Conservation (phyloP, 2,888 invertebrate genomes). For the Acronicta leporina region DNA sequence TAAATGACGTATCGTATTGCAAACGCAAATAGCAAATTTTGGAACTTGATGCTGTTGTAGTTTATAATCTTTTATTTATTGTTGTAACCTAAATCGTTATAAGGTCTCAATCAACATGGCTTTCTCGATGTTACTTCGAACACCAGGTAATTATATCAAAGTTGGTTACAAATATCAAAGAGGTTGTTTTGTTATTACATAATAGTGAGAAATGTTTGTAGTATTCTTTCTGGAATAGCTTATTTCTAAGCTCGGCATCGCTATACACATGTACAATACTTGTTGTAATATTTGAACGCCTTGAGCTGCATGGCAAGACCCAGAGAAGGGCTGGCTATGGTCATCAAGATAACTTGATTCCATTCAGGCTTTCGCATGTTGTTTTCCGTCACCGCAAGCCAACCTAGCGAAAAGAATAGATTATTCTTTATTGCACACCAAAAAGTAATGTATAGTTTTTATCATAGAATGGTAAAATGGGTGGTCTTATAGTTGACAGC, state of each 20-base stretch:
- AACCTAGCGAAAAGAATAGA: too few relatives aligned
- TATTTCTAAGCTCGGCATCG: background rate
- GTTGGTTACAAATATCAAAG: too few relatives aligned
- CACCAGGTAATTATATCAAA: slow-evolving; percentile 73
- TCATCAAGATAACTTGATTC: too few relatives aligned
- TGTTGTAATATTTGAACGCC: too few relatives aligned
- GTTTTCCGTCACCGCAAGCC: too few relatives aligned
- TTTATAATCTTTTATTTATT: slow-evolving; percentile 17
- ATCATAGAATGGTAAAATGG: too few relatives aligned
- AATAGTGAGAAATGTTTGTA: slow-evolving; percentile 64
- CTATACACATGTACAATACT: too few relatives aligned
- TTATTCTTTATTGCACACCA: too few relatives aligned
- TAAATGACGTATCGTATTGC: slow-evolving; percentile 25
- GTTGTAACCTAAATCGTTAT: background rate
- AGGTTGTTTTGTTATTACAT: slow-evolving; percentile 72
- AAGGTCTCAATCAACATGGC: slow-evolving; percentile 68
- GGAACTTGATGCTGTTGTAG: slow-evolving; percentile 23
- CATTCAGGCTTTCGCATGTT: too few relatives aligned
- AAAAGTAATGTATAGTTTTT: too few relatives aligned
- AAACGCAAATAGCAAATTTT: slow-evolving; percentile 34
- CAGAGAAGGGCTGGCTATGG: too few relatives aligned
- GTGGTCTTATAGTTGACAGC: too few relatives aligned
- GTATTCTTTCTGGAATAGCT: background rate
- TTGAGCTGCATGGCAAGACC: background rate
- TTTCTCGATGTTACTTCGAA: slow-evolving; percentile 80